Base-by-base conservation (phyloP, 2,797 vertebrate species). In the Galago senegalensis region DNA sequence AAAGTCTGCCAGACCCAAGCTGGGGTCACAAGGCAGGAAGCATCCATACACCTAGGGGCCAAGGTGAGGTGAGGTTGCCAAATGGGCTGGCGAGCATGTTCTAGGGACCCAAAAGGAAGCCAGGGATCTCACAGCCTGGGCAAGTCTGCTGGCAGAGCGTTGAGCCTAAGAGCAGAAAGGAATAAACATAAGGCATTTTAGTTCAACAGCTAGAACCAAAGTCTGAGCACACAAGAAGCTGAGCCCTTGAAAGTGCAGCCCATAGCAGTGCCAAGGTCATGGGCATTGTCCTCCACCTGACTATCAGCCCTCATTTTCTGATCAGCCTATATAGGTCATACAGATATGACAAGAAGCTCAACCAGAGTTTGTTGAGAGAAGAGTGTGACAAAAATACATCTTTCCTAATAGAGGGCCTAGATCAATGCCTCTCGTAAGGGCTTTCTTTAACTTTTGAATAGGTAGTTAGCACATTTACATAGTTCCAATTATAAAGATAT, bases 371-470 rank as follows among this genome's bases (percentile, higher is more conserved):
- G 56, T 1, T 13, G 31, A 84, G 77, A 79, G 27, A 75, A 75
- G 17, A 61, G 29, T 20, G n/a, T 82, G 37, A 80, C 72, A 60
- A 61, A n/a, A 61, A 84, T 56, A 10, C 29, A 31, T 69, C n/a
- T 82, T 77, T 88, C 8, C 20, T 87, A 82, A 81, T 53, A 86
- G 61, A 88, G 49, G 23, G 87, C 4, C 7, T 65, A 61, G 18
- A 46, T 73, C 21, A 65, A 11, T 67, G 11, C 18, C 79, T 75
- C 37, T 40, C 58, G 67, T 17, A 37, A n/a, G 40, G 4, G 29
- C 21, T 87, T 85, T 87, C 13, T 63, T 81, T 46, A 34, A 63
- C 65, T 82, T 89, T 81, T 83, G 13, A 87, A 83, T 75, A 67
- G 8, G 58, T 61, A 81, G 81, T 69, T 61, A 81, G 75, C 61